Conservation (phyloP, 2,113 vertebrate genomes). For the Excalfactoria chinensis region DNA sequence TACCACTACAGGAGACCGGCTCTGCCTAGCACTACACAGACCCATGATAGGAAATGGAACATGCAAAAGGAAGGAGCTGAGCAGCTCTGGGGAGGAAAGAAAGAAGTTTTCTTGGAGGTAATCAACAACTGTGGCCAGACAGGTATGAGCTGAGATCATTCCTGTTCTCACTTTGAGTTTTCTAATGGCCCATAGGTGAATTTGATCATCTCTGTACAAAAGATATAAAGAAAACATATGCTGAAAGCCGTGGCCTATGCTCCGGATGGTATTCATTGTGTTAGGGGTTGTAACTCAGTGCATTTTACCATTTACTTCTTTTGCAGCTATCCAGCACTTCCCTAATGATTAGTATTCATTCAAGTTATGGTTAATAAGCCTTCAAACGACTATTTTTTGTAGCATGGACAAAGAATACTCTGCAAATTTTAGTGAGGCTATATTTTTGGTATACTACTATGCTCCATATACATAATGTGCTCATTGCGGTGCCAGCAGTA, state of each 20-base stretch:
- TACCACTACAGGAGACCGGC: background rate
- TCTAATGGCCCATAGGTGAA: background rate
- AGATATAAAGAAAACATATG: background rate
- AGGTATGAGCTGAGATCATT: background rate
- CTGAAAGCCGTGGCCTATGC: background rate
- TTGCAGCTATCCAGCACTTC: background rate
- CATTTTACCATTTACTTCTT: background rate
- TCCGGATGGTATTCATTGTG: background rate
- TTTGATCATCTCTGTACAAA: background rate
- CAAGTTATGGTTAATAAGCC: background rate
- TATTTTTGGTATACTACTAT: background rate
- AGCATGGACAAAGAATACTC: background rate
- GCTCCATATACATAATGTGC: background rate
- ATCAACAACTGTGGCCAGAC: background rate
- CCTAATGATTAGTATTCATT: background rate
- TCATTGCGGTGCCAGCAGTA: background rate
- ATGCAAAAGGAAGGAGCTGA: background rate
- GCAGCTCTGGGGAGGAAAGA: background rate
- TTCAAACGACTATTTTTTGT: background rate
- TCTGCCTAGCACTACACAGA: background rate
- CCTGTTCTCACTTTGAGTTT: background rate
- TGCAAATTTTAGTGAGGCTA: background rate
- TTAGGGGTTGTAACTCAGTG: background rate
- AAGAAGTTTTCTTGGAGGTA: background rate
- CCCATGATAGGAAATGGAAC: background rate